Evolutionary conservation across 2,113 vertebrate genomes (phyloP), one percentile per base, ranked within the genome.

Genomic region (Vanacampus margaritifer): DNA sequence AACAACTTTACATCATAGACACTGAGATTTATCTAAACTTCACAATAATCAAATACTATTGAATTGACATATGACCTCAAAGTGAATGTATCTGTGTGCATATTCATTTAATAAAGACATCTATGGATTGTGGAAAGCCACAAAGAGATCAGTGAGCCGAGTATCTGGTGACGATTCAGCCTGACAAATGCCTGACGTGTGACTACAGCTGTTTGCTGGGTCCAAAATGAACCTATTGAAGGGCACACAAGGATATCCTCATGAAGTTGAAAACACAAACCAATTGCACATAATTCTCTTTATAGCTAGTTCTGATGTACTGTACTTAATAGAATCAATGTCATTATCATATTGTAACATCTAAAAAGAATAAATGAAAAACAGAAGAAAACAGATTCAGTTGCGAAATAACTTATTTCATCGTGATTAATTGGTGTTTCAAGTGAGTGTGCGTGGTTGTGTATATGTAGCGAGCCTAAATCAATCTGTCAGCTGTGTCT

Each of bases 181-280:
- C 56, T 68, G 76, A 80, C 71, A 54, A 64, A 71, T 58, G 51
- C 56, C 68, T 70, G 59, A 79, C 82, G 84, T 73, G 72, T 83
- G 78, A 83, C 79, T 69, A 68, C 21, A 58, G 72, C 75, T 63
- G 73, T 71, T 68, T 57, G 72, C 71, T 62, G 56, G 59, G 77
- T 43, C 36, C 78, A 74, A 78, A 81, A 26, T 69, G 61, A 81
- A 69, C n/a, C 48, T 46, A 48, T 39, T 54, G 83, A 87, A 90
- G 89, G 89, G 72, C 86, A 82, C 73, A 75, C 68, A 86, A 86
- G 84, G 76, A 64, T 86, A 74, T 54, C 65, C 39, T 57, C 21
- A 46, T 43, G 4, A 16, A 37, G 64, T n/a, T 65, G 6, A 21
- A 19, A 36, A 23, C 36, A 57, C 26, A 48, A 58, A 58, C 32